Percentiles rank a stretch among this genome's conserved stretches.
phyloP scores from a whole-genome alignment of 2,888 invertebrate genomes.

The Anodontia alba region DNA sequence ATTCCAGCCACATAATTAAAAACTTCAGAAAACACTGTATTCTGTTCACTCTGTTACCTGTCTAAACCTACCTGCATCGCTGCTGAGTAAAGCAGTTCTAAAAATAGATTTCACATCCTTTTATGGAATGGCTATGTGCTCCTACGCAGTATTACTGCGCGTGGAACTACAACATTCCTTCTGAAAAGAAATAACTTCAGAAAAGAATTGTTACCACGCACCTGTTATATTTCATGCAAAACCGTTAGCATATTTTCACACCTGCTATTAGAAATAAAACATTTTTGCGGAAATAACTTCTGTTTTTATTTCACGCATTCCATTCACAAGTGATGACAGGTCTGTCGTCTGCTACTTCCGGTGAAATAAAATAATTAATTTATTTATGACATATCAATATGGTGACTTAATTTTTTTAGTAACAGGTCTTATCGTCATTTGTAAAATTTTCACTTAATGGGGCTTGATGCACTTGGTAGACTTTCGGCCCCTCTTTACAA shows the following conservation, averaged over 20 bases:
- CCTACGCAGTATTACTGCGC: conserved; percentile 44
- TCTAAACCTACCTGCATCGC: neutral
- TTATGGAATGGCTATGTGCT: conserved; percentile 58
- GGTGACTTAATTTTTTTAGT: too few species aligned
- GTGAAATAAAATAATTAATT: too few species aligned
- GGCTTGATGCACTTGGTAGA: too few species aligned
- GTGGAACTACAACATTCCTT: conserved; percentile 53
- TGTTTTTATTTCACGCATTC: neutral
- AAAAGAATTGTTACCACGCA: neutral
- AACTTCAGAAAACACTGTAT: neutral
- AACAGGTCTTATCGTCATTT: too few species aligned
- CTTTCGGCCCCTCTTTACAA: too few species aligned
- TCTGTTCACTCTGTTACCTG: too few species aligned
- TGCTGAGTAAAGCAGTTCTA: conserved; percentile 32
- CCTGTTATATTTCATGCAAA: conserved; percentile 8
- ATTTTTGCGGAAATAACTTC: neutral
- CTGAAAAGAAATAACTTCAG: neutral
- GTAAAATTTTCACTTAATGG: too few species aligned
- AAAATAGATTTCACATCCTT: conserved; percentile 59
- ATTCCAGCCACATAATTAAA: neutral
- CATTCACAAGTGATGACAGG: neutral
- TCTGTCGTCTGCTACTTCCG: too few species aligned
- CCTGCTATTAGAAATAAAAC: neutral
- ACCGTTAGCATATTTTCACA: neutral
- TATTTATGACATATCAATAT: too few species aligned